Evolutionary conservation across 1,140 invertebrate genomes (phyloP).

Genomic region (Myzus persicae): DNA sequence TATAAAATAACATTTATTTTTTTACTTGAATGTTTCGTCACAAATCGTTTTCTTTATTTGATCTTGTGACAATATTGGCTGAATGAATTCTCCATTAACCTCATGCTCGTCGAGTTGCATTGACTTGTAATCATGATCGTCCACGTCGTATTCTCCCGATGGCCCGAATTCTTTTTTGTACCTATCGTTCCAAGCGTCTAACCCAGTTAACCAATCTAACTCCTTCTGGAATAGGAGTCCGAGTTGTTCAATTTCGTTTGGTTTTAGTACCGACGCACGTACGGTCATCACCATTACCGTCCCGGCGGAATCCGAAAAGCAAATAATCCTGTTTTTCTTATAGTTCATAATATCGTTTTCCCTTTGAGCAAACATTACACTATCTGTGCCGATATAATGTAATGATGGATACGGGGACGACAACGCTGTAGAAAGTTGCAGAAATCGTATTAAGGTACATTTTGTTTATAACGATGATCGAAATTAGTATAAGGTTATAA

Average conservation of each 20-base stretch:
- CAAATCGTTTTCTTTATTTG: constrained; percentile 15
- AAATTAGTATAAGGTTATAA: no score
- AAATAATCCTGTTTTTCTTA: constrained; percentile 13
- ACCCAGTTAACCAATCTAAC: not conserved
- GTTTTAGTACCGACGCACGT: not conserved
- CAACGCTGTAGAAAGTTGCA: constrained; percentile 19
- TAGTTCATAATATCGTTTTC: not conserved
- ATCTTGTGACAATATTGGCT: not conserved
- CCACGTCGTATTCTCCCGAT: not conserved
- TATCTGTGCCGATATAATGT: not conserved
- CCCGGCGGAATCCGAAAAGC: constrained; percentile 31
- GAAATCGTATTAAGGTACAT: not conserved
- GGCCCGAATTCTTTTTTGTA: not conserved
- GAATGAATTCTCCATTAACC: not conserved
- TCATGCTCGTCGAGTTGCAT: not conserved
- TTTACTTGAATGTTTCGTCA: constrained; percentile 13
- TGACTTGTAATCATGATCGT: not conserved
- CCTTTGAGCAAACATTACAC: not conserved
- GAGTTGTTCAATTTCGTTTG: not conserved
- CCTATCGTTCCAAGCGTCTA: constrained; percentile 23
- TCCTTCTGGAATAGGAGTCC: not conserved
- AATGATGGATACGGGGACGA: not conserved
- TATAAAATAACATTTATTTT: not conserved
- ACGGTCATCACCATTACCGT: not conserved
- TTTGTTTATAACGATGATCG: not conserved